These are phyloP conservation scores for Anthrax anthrax DNA, from an alignment of 2,888 invertebrate genomes.

Conservation along the genomic window DNA sequence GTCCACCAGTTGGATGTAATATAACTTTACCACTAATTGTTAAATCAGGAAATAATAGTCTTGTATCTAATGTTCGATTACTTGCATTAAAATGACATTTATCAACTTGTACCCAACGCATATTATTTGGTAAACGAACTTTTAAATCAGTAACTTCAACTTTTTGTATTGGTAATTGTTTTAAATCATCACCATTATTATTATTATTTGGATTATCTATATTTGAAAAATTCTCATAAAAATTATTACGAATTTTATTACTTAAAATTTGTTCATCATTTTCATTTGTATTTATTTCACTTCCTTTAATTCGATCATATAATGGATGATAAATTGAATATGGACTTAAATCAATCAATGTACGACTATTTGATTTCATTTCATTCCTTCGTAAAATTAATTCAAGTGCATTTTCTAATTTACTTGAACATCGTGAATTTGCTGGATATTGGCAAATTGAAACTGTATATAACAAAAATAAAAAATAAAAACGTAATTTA, in stretches of 20 bases:
- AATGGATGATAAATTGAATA: constrained; percentile 29
- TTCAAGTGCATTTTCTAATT: constrained; percentile 51
- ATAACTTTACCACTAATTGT: constrained; percentile 66
- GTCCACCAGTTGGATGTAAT: constrained; percentile 37
- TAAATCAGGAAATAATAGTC: constrained; percentile 62
- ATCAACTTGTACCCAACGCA: constrained; percentile 57
- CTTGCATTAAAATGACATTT: constrained; percentile 60
- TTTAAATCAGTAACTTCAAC: constrained; percentile 28
- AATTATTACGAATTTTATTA: constrained; percentile 6
- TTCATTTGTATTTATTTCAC: constrained; percentile 15
- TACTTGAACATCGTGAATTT: constrained; percentile 42
- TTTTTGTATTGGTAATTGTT: constrained; percentile 16
- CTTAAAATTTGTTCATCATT: constrained; percentile 15
- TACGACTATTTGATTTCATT: constrained; percentile 21
- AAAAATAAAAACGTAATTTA: neutral
- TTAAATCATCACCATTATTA: neutral
- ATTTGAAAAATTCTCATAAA: neutral
- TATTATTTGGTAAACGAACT: constrained; percentile 50
- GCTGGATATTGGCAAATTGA: neutral
- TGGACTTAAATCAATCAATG: constrained; percentile 23
- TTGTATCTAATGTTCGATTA: constrained; percentile 59
- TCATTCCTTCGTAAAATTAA: constrained; percentile 38
- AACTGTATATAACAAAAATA: neutral
- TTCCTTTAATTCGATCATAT: constrained; percentile 19
- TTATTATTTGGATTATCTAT: neutral